These are phyloP conservation scores for Oligia latruncula DNA, from an alignment of 2,888 invertebrate species.

Conservation along the genomic window DNA sequence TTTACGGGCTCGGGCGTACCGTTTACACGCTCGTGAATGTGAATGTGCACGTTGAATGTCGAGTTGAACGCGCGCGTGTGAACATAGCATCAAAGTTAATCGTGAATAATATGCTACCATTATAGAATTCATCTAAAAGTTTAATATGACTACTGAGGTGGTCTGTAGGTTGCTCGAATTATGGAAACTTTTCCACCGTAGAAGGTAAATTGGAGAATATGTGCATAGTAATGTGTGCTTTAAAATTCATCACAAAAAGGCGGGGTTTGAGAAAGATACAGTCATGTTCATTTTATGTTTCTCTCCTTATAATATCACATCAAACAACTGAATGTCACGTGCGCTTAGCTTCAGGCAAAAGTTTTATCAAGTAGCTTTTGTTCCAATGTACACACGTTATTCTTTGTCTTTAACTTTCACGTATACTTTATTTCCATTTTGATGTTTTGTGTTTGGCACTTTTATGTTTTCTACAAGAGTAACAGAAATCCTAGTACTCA, in stretches of 20 bases:
- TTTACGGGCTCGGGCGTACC: too few species aligned
- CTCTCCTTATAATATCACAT: neutral
- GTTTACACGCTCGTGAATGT: too few species aligned
- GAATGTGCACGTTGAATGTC: too few species aligned
- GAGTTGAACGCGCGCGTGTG: too few species aligned
- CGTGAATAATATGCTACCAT: conserved; percentile 35
- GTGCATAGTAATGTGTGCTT: neutral
- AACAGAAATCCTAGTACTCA: conserved; percentile 5
- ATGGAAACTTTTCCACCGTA: conserved; percentile 11
- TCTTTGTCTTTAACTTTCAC: conserved; percentile 24
- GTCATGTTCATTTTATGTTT: neutral
- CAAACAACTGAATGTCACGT: conserved; percentile 16
- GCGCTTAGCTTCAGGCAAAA: conserved; percentile 1
- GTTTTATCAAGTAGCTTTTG: conserved; percentile 2
- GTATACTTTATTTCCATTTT: conserved; percentile 14
- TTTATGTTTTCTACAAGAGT: conserved; percentile 20
- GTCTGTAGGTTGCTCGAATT: conserved; percentile 26
- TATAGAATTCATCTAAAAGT: conserved; percentile 50
- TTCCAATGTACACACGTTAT: neutral
- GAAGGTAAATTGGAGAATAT: neutral
- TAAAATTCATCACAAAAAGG: neutral
- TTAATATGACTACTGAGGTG: conserved; percentile 36
- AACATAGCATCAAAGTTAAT: too few species aligned
- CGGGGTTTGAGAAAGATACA: neutral
- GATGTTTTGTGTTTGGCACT: neutral